phyloP scores from a whole-genome alignment of 2,797 vertebrate species.

The Toxotes lorentzi region DNA sequence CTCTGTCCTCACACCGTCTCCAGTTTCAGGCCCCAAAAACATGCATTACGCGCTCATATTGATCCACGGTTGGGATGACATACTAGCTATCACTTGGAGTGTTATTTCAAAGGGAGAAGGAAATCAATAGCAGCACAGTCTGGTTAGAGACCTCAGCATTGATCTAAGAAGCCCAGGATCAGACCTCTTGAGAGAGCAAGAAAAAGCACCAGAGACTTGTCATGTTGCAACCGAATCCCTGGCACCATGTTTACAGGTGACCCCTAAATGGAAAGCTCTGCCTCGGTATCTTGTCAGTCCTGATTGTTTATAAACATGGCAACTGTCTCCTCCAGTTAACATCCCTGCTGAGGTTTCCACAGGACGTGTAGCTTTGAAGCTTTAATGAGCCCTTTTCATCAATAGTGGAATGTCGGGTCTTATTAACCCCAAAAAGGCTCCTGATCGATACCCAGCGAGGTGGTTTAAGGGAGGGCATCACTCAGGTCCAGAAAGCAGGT shows the following conservation, averaged over 20 bases:
- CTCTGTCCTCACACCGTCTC: slow-evolving; percentile 42
- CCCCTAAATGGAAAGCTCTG: slow-evolving; percentile 74
- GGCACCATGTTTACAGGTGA: slow-evolving; percentile 78
- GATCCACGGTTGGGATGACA: slow-evolving; percentile 83
- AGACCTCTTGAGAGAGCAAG: slow-evolving; percentile 64
- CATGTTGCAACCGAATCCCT: slow-evolving; percentile 74
- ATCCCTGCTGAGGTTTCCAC: slow-evolving; percentile 60
- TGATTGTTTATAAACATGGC: slow-evolving; percentile 79
- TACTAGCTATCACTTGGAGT: slow-evolving; percentile 82
- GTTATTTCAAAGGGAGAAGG: slow-evolving; percentile 79
- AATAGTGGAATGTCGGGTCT: slow-evolving; percentile 85
- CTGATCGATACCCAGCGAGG: slow-evolving; percentile 80
- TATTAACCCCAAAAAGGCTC: slow-evolving; percentile 86
- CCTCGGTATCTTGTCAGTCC: slow-evolving; percentile 65
- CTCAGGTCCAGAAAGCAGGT: slow-evolving; percentile 81
- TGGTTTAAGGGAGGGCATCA: slow-evolving; percentile 78
- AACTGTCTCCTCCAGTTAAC: slow-evolving; percentile 56
- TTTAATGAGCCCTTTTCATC: slow-evolving; percentile 84
- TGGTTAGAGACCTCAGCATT: slow-evolving; percentile 88
- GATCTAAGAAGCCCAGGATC: slow-evolving; percentile 81
- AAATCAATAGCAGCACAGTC: slow-evolving; percentile 85
- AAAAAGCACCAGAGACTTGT: slow-evolving; percentile 63
- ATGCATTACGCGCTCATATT: slow-evolving; percentile 79
- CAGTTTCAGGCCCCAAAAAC: slow-evolving; percentile 75
- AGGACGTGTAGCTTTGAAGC: slow-evolving; percentile 62